Evolutionary conservation across 2,888 invertebrate species (phyloP), one percentile per base, ranked within the genome.

Genomic region (Parthenolecanium corni): DNA sequence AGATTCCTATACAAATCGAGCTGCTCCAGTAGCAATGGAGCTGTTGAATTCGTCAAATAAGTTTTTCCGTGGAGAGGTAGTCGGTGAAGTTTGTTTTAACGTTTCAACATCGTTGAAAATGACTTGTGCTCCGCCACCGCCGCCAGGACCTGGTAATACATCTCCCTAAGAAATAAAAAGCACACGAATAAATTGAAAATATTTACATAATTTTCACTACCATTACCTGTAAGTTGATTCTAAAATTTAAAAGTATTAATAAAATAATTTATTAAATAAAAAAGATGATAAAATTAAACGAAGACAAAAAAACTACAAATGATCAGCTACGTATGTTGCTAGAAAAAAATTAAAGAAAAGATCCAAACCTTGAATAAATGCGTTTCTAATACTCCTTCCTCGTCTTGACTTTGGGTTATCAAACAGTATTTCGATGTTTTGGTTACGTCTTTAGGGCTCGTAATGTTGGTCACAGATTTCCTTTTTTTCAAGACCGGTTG

Each of bases 81-180:
- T n/a, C 3, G 90, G 90, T 0, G 89, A 89, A 70, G 83, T 80
- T 71, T 92, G 91, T 67, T 83, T 84, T 9, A 95, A 73, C 71
- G 85, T 84, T 73, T 98, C 97, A 1, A 97, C 87, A 74, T 96
- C 96, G 69, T 89, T 87, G 72, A 97, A 94, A 24, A 95, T 85
- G 0, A 97, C 88, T 71, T 96, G 93, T 0, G 94, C 89, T 0
- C 98, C 97, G 0, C 97, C 97, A 1, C 91, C 89, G 64, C 86
- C 84, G 0, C 97, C 97, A 0, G 91, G 92, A 0, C 97, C 97
- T 0, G 91, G 92, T 2, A 95, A 81, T 2, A 97, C 88, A 72
- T 96, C 91, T 14, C 88, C 96, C 82, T 86, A 69, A 6, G 49
- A 56, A 16, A 65, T 42, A 64, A 57, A 46, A 61, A 38, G 20